These are phyloP conservation scores for Epinephelus cyanopodus DNA, from an alignment of 2,113 vertebrate genomes.

Conservation along the genomic window DNA sequence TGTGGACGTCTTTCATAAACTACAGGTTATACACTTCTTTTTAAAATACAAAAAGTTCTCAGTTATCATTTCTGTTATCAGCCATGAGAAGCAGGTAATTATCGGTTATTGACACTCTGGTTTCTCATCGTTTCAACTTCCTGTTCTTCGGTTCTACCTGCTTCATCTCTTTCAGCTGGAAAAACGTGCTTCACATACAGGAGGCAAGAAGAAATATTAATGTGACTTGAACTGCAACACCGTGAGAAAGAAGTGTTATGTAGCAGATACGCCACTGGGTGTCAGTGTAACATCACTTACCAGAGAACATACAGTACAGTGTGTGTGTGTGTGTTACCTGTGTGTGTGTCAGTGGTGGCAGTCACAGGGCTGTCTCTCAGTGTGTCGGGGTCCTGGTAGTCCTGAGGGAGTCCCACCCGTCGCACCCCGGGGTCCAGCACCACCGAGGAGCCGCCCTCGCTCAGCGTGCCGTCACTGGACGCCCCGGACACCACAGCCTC, in stretches of 20 bases:
- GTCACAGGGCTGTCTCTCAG: slow-evolving; percentile 76
- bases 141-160: neutral
- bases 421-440: slow-evolving; percentile 78
- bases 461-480: slow-evolving; percentile 76
- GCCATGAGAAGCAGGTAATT: too few species aligned
- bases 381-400: slow-evolving; percentile 76
- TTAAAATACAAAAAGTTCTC: too few species aligned
- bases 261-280: slow-evolving; percentile 18
- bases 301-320: neutral
- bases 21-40: too few species aligned
- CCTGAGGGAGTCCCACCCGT: slow-evolving; percentile 77
- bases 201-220: neutral
- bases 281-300: slow-evolving; percentile 30
- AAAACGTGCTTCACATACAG: neutral
- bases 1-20: too few species aligned
- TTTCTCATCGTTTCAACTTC: too few species aligned
- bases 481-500: slow-evolving; percentile 77
- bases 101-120: too few species aligned
- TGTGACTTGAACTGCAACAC: too few species aligned
- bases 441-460: slow-evolving; percentile 72
- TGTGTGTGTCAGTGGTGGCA: slow-evolving; percentile 71
- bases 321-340: slow-evolving; percentile 58
- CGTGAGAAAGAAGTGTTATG: neutral
- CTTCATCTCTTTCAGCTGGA: neutral
- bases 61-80: too few species aligned